Base-by-base conservation (phyloP, 2,113 vertebrate genomes). In the Lasiurus borealis region DNA sequence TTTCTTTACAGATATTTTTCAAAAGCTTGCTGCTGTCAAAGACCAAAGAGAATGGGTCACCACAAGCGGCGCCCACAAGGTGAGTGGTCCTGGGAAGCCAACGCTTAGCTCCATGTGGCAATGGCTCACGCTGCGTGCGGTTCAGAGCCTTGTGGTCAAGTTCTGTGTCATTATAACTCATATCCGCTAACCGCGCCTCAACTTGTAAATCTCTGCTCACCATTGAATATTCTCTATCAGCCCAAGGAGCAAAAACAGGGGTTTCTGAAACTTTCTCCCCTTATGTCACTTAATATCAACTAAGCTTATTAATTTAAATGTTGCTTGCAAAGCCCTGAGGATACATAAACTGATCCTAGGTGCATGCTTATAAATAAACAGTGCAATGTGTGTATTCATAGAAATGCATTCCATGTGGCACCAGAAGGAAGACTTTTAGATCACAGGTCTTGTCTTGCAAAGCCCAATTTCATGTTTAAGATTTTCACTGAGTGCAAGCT, bases 1-100 rank as follows among this genome's bases (percentile, higher is more conserved):
- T 97, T 96, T 91, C 13, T 96, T 97, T 71, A 46, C 72, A 99
- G 99, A 99, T 97, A 98, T 99, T 97, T 99, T 99, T 98, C 99
- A 99, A 98, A 99, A 99, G 95, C 96, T 99, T 75, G 98, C 98
- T 90, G 98, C 98, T 10, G 94, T 97, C 80, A 99, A 98, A 95
- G 98, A 98, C 90, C 99, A 99, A 97, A 99, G 98, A 97, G 96
- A 98, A 81, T 98, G 98, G 98, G 96, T 99, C 96, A 98, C 98
- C 62, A 66, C 98, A 83, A 99, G 98, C 6, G 98, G 98, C 78
- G 98, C 98, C 69, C 99, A 99, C 97, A 98, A 97, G 98, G 99
- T 99, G 97, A 97, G 96, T 88, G 23, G 69, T 69, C 57, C 75
- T 25, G 36, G 48, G 34, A 44, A 52, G 36, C 9, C 40, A 0